These are phyloP conservation scores for Cistogaster globosa DNA, from an alignment of 2,888 invertebrate genomes.

Conservation along the genomic window DNA sequence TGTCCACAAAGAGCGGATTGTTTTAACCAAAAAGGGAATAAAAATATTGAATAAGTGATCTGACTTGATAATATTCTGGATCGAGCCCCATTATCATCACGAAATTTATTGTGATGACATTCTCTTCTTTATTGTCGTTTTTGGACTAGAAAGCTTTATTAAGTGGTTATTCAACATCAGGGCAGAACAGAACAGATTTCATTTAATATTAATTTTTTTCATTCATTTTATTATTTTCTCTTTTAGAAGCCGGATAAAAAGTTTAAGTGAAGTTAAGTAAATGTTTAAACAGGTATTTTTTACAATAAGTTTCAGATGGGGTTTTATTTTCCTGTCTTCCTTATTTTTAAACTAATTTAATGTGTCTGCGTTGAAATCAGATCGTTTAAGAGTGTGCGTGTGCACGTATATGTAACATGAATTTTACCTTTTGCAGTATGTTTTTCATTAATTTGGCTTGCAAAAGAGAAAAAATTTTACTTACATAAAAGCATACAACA, in stretches of 20 bases:
- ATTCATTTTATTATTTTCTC: not conserved
- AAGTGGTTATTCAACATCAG: slow-evolving; percentile 57
- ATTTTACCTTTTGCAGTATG: slow-evolving; percentile 53
- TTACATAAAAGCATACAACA: slow-evolving; percentile 45
- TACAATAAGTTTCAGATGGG: not conserved
- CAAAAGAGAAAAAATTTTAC: slow-evolving; percentile 20
- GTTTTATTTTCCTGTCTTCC: no score
- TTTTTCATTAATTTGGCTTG: slow-evolving; percentile 40
- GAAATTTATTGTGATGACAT: no score
- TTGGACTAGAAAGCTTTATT: no score
- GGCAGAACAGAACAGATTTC: slow-evolving; percentile 60
- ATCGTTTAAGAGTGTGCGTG: not conserved
- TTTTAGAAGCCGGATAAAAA: slow-evolving; percentile 24
- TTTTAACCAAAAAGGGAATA: no score
- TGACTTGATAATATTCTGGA: no score
- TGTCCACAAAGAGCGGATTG: no score
- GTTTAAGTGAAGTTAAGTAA: slow-evolving; percentile 48
- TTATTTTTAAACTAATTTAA: slow-evolving; percentile 30
- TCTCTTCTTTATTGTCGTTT: no score
- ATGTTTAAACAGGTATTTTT: slow-evolving; percentile 67
- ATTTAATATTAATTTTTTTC: slow-evolving; percentile 47
- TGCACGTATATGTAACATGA: not conserved
- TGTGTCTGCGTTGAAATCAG: slow-evolving; percentile 47
- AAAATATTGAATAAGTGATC: no score
- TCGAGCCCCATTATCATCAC: no score